Base-by-base conservation (phyloP, 2,888 invertebrate genomes). In the Chelonus formosanus region DNA sequence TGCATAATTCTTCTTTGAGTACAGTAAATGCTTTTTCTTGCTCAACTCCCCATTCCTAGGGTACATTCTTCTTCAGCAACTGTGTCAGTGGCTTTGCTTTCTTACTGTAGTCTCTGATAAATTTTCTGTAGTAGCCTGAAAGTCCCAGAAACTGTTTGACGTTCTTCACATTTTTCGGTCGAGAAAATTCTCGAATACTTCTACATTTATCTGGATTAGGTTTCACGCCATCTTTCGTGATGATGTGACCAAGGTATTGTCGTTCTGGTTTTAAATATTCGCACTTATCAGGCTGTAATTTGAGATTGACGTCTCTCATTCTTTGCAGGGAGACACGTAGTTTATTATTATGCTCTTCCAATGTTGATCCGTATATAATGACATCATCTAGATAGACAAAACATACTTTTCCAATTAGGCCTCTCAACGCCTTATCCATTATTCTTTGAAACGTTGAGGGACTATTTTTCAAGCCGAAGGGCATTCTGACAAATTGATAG, bases 131-230 rank as follows among this genome's bases (percentile, higher is more conserved):
- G 45, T 74, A 74, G 3, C 73, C 71, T 40, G 69, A 58, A 8
- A 74, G 59, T 5, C 71, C 73, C 20, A 75, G 59, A 44, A 75
- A 75, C 54, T 53, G 55, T 67, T 74, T 71, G 0, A 75, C 65
- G 47, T 72, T 66, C 55, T 71, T 74, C 0, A 62, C 35, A 43
- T 65, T 68, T 70, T 67, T 70, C 35, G 71, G 72, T 35, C 52
- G n/a, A 31, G 69, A 67, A 45, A 70, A 75, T 55, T 73, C 67
- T n/a, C n/a, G n/a, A n/a, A n/a, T n/a, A n/a, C n/a, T n/a, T n/a
- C n/a, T n/a, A n/a, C n/a, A n/a, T n/a, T 73, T 73, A 3, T 58
- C 54, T 7, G 72, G 70, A 62, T 73, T 68, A 6, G 74, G 75
- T 35, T 67, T 70, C 3, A 76, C 64, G 2, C 68, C 71, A 5